Conservation (phyloP, 2,888 invertebrate genomes). For the Caenorhabditis sulstoni region DNA sequence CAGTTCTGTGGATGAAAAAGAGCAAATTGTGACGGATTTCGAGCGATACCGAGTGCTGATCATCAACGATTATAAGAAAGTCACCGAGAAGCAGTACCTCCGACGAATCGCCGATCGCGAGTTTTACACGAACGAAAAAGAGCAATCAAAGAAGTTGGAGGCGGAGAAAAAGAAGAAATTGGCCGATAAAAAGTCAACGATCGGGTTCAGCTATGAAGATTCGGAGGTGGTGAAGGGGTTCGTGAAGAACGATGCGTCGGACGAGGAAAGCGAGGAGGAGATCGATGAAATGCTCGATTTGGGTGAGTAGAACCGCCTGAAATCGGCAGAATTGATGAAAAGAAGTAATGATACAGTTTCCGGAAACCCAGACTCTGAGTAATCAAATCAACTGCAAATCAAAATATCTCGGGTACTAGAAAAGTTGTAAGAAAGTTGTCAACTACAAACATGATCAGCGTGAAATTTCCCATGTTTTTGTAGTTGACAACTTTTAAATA, state of each 20-base stretch:
- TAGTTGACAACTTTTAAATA: too few relatives aligned
- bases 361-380: too few relatives aligned
- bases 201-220: constrained; percentile 78
- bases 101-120: constrained; percentile 73
- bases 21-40: constrained; percentile 77
- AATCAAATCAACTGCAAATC: too few relatives aligned
- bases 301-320: constrained; percentile 30
- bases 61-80: constrained; percentile 68
- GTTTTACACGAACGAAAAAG: constrained; percentile 66
- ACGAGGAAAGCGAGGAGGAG: constrained; percentile 60
- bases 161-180: constrained; percentile 74
- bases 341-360: too few relatives aligned
- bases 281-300: constrained; percentile 60
- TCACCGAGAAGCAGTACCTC: constrained; percentile 63
- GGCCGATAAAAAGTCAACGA: constrained; percentile 73
- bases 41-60: constrained; percentile 75
- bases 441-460: too few relatives aligned
- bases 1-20: constrained; percentile 62
- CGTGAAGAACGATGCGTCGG: constrained; percentile 12
- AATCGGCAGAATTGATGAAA: too few relatives aligned
- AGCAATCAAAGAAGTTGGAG: constrained; percentile 61
- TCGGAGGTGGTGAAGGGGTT: constrained; percentile 59
- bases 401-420: too few relatives aligned
- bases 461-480: too few relatives aligned
- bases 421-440: too few relatives aligned